Base-by-base conservation (phyloP, 2,797 vertebrate species). In the Acipenser transmontanus region DNA sequence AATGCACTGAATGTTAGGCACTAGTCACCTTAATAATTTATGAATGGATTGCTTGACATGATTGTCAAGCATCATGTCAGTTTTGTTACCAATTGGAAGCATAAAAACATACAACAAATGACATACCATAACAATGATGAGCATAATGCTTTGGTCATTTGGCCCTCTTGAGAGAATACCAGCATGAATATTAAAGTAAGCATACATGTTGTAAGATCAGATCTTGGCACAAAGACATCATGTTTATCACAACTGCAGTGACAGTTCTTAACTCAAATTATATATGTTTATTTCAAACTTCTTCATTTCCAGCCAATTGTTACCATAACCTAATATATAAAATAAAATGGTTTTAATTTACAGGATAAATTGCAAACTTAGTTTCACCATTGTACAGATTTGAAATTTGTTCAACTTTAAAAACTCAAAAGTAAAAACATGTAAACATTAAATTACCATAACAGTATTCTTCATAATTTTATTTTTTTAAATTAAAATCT, bases 1-100 rank as follows among this genome's bases (percentile, higher is more conserved):
- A 76, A 80, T 69, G 68, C 67, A 78, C 69, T 71, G 67, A 68
- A 75, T 71, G 73, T 64, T 67, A 77, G 75, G 76, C 74, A 78
- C 7, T 74, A 71, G 67, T 71, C 64, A 73, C 48, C 34, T 71
- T 76, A 70, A 69, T 66, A 60, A 61, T 49, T 73, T 50, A 62
- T 63, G 68, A 65, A 56, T 50, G 50, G 5, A n/a, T 20, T 9
- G 7, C 4, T 34, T 7, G 8, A 34, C 17, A 61, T 52, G 63
- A n/a, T n/a, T 47, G 54, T 61, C 20, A n/a, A 17, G 50, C 49
- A 34, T 72, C 63, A 67, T 70, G 71, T 70, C 54, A 71, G 68
- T 66, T 61, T 66, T 68, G 20, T 69, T 62, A 76, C 59, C 52
- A 69, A 61, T 66, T 59, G 73, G 61, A 68, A 63, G 54, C 61